Base-by-base conservation (phyloP, 2,797 vertebrate genomes). In the Phataginus tetradactyla region DNA sequence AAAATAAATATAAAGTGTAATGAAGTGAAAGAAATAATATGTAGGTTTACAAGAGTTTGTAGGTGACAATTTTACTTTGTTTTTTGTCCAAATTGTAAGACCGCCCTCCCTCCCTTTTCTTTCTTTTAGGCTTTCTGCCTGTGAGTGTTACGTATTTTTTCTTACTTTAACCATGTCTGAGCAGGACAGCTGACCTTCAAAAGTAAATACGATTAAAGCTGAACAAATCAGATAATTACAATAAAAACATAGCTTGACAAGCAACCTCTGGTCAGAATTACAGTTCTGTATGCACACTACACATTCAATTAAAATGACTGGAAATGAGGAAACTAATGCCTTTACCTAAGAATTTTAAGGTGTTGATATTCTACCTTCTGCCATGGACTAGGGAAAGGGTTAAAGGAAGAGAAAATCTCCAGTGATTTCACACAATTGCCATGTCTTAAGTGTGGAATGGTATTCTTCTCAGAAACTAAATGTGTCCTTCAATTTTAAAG, bases 181-280 rank as follows among this genome's bases (percentile, higher is more conserved):
- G 96, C 95, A 98, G 98, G 98, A 98, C 97, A 98, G 96, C 96
- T 99, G 98, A 99, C 98, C 98, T 98, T 99, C 98, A 97, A 98
- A 98, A 98, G 98, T 98, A 97, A 98, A 99, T 99, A 97, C 27
- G 96, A 98, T 98, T 98, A 98, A 99, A 98, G 98, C 96, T 97
- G 98, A 99, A 98, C 98, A 98, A 98, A 99, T 99, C 98, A 98
- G 98, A 98, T 99, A 98, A 99, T 99, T 98, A 98, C 96, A 96
- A 98, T 98, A 98, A 98, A 99, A 99, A 99, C 98, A 98, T 96
- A 94, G 97, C 98, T 98, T 98, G 98, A 99, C 98, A 98, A 98
- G 98, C 97, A 98, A 98, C 98, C 98, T 98, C 98, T 99, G 98
- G 98, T 99, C 98, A 98, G 97, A 98, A 98, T 99, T 98, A 98